Conservation (phyloP, 2,888 invertebrate species). For the Monochamus alternatus region DNA sequence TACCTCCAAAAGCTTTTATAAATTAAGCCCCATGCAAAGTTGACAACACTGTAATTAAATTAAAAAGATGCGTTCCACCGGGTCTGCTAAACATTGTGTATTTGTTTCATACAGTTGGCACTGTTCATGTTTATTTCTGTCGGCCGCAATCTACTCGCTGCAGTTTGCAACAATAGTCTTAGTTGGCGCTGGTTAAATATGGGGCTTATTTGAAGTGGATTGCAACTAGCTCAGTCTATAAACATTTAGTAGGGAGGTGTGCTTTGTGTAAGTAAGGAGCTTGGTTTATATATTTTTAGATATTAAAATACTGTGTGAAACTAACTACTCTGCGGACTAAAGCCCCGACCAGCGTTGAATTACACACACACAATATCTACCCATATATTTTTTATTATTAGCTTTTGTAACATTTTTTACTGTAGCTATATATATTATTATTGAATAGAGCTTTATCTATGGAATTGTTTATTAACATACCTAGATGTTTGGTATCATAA, state of each 20-base stretch:
- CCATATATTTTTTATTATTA: too few species aligned
- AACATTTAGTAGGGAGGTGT: too few species aligned
- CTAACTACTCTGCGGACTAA: too few species aligned
- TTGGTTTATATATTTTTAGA: too few species aligned
- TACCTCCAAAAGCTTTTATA: constrained; percentile 56
- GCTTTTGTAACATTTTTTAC: too few species aligned
- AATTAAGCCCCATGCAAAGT: constrained; percentile 52
- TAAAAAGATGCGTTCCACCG: constrained; percentile 53
- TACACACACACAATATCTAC: too few species aligned
- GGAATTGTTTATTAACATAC: too few species aligned
- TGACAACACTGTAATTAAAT: constrained; percentile 57
- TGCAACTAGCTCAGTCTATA: background rate
- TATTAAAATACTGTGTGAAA: background rate
- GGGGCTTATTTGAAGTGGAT: background rate
- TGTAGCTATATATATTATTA: too few species aligned
- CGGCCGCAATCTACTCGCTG: background rate
- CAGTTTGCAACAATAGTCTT: constrained; percentile 9
- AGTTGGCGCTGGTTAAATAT: constrained; percentile 5
- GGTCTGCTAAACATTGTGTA: constrained; percentile 38
- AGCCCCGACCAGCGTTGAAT: too few species aligned
- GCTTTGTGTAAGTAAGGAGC: background rate
- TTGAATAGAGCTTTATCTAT: too few species aligned
- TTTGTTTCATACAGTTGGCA: constrained; percentile 16
- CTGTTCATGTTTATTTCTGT: background rate
- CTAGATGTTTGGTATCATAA: too few species aligned